These are phyloP conservation scores for Peromyscus polionotus DNA, from an alignment of 2,113 vertebrate genomes.

Conservation along the genomic window DNA sequence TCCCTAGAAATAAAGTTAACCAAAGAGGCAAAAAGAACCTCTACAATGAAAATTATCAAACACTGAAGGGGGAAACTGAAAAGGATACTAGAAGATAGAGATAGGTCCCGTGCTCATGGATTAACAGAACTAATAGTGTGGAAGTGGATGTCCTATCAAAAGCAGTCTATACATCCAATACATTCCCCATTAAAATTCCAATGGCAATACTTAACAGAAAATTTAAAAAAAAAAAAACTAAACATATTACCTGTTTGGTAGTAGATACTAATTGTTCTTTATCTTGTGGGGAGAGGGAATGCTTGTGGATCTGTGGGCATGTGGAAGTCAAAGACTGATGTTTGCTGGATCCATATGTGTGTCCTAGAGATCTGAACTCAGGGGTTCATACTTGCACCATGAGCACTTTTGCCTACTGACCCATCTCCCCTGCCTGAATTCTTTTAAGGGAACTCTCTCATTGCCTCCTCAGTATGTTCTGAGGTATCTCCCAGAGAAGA, in stretches of 20 bases:
- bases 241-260: neutral
- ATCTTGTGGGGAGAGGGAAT: neutral
- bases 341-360: neutral
- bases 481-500: neutral
- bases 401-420: neutral
- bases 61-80: neutral
- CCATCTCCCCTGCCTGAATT: neutral
- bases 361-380: neutral
- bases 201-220: neutral
- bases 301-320: neutral
- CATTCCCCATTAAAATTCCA: neutral
- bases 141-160: neutral
- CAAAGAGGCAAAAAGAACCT: neutral
- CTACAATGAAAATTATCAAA: neutral
- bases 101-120: neutral
- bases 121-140: neutral
- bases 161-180: neutral
- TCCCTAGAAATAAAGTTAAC: neutral
- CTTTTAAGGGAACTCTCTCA: neutral
- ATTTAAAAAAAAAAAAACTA: neutral
- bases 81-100: neutral
- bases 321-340: neutral
- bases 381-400: too few species aligned
- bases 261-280: neutral
- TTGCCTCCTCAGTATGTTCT: neutral